Percentiles rank a stretch among this genome's conserved stretches.
Conservation (phyloP, 2,113 vertebrate genomes). For the Xerus inauris region DNA sequence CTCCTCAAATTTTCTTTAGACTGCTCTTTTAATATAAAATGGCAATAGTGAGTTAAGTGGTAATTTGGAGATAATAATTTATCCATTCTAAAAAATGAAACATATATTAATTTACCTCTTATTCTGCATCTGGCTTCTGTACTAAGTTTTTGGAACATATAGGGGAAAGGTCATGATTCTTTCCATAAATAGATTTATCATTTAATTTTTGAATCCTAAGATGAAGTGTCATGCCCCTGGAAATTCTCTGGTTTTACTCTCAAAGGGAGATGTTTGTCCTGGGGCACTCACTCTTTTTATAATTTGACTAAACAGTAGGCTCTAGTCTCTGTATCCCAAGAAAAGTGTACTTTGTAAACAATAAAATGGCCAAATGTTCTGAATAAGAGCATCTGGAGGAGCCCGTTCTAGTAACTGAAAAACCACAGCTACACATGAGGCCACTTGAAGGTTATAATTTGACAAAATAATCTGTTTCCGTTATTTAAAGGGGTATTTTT, state of each 20-base stretch:
- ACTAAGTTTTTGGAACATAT: neutral
- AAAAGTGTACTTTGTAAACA: neutral
- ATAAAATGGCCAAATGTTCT: neutral
- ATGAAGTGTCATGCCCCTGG: neutral
- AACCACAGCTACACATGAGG: neutral
- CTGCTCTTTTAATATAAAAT: neutral
- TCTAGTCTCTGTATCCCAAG: neutral
- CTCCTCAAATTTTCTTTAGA: neutral
- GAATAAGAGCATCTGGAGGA: neutral
- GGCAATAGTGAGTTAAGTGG: neutral
- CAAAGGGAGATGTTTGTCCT: neutral
- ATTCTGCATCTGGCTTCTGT: neutral
- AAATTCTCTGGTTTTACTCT: neutral
- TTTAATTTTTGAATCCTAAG: conserved; percentile 30
- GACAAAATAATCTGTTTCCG: neutral
- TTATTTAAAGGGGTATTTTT: conserved; percentile 25
- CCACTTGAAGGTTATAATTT: neutral
- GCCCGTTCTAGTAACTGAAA: neutral
- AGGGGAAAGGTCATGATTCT: neutral
- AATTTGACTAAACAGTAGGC: neutral
- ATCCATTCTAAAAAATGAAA: neutral
- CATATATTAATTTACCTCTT: conserved; percentile 15
- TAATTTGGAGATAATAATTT: neutral
- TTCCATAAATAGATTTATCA: neutral
- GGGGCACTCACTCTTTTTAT: neutral